Evolutionary conservation across 2,113 vertebrate genomes (phyloP).

Genomic region (Antechinus stuartii): DNA sequence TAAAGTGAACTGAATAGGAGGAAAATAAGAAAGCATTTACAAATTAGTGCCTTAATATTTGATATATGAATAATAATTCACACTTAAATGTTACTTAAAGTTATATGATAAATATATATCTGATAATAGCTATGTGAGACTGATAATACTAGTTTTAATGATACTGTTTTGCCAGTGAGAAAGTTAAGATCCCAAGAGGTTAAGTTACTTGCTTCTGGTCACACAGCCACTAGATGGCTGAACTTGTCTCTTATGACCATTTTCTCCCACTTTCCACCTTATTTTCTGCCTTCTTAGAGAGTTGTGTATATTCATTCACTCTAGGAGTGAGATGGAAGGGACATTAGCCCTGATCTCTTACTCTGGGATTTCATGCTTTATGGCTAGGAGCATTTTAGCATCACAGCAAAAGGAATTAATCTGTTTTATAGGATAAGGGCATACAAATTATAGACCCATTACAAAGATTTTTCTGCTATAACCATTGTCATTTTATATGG

Average conservation of each 20-base stretch:
- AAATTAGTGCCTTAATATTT: not conserved
- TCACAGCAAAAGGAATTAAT: no score
- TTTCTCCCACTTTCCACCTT: not conserved
- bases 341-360: no score
- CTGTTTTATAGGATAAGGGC: no score
- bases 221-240: not conserved
- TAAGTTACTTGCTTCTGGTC: not conserved
- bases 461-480: no score
- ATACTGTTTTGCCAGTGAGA: not conserved
- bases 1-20: not conserved
- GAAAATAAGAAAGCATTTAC: not conserved
- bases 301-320: no score
- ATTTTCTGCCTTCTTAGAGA: not conserved
- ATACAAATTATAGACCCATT: no score
- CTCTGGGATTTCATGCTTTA: no score
- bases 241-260: not conserved
- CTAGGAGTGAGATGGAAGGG: no score
- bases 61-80: not conserved
- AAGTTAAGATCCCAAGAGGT: not conserved
- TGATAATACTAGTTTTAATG: not conserved
- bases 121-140: not conserved
- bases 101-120: not conserved
- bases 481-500: no score
- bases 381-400: no score
- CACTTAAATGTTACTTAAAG: not conserved